phyloP scores from a whole-genome alignment of 2,113 vertebrate species.

The Pheucticus melanocephalus region DNA sequence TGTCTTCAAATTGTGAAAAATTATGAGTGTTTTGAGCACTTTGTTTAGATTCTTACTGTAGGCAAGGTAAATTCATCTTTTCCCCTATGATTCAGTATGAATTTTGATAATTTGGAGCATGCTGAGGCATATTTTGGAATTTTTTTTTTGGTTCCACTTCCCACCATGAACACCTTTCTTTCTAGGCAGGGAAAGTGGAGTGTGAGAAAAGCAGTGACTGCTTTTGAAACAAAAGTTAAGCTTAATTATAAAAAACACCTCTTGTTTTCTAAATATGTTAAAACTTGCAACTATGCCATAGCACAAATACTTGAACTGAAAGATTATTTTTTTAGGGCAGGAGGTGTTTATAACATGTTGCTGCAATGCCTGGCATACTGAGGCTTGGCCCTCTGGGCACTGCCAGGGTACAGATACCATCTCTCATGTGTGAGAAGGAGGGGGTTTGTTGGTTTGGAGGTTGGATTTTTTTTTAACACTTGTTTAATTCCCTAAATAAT shows the following conservation, averaged over 20 bases:
- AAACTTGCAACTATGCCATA: conserved; percentile 3
- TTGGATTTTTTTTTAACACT: not conserved
- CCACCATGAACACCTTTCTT: not conserved
- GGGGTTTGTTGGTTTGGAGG: not conserved
- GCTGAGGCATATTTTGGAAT: not conserved
- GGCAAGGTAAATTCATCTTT: not conserved
- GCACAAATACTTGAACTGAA: not conserved
- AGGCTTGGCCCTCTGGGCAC: not conserved
- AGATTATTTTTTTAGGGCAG: not conserved
- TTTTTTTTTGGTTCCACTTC: not conserved
- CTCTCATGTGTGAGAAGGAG: not conserved
- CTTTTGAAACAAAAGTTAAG: not conserved
- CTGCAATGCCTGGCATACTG: not conserved
- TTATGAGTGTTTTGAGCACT: not conserved
- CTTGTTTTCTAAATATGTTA: conserved; percentile 10
- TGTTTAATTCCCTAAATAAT: conserved; percentile 6
- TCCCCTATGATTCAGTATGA: not conserved
- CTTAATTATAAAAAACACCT: not conserved
- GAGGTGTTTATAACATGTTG: conserved; percentile 7
- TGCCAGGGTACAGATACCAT: not conserved
- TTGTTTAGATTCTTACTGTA: not conserved
- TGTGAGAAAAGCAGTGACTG: not conserved
- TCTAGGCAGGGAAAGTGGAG: not conserved
- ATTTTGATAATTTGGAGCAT: not conserved
- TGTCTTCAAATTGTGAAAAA: not conserved